Conservation (phyloP, 2,113 vertebrate species). For the Oreochromis spilurus region DNA sequence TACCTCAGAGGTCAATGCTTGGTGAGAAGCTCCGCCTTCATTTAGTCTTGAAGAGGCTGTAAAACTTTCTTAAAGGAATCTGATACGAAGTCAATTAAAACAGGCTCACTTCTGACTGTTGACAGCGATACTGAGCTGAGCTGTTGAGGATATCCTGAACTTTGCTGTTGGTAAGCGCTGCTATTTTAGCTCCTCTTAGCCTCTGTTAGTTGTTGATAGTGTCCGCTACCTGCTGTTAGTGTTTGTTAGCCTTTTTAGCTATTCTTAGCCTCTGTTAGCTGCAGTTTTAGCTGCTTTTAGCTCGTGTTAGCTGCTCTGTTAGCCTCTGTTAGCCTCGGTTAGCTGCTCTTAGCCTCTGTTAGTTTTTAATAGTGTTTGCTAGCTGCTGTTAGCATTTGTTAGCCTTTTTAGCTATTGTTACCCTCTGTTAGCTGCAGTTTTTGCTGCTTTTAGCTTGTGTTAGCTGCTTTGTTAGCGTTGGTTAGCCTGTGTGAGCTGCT, state of each 20-base stretch:
- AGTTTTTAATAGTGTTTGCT: not conserved
- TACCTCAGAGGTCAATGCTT: not conserved
- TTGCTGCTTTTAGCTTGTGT: not conserved
- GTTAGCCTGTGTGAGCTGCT: not conserved
- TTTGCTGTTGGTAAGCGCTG: not conserved
- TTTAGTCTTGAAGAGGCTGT: not conserved
- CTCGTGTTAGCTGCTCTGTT: accelerated
- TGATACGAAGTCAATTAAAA: not conserved
- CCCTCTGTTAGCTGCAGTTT: no score
- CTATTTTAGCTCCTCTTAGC: not conserved
- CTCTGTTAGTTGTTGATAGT: not conserved
- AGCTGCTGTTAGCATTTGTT: no score
- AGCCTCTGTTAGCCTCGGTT: not conserved
- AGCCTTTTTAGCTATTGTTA: no score
- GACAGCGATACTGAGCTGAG: not conserved
- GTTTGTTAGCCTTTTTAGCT: not conserved
- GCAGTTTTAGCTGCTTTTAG: not conserved
- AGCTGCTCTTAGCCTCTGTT: not conserved
- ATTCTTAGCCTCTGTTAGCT: not conserved
- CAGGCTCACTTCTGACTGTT: not conserved
- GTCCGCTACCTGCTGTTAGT: not conserved
- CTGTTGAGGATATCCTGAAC: not conserved
- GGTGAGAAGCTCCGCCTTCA: not conserved
- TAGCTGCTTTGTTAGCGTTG: not conserved
- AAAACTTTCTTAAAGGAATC: not conserved